A percentile compares a stretch with the other conserved stretches of the same genome.
Evolutionary conservation across 92 coral and sea anemone species (phyloP).

Genomic region (Phenganax subtilis): DNA sequence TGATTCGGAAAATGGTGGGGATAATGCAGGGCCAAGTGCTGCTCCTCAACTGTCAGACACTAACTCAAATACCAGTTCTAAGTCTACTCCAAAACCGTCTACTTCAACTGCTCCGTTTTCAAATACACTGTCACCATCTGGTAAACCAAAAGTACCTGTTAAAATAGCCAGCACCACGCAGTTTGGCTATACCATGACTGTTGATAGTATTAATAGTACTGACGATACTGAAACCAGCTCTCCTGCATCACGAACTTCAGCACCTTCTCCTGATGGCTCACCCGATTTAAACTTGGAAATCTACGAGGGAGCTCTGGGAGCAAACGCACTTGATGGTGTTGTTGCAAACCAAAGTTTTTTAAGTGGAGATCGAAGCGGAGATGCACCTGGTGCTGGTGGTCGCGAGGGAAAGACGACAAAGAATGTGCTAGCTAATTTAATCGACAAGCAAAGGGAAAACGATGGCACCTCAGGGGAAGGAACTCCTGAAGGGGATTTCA

Average conservation of each 20-base stretch:
- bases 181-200: conserved; percentile 31
- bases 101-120: conserved; percentile 27
- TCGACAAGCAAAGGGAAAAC: conserved; percentile 71
- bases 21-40: conserved; percentile 57
- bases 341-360: conserved; percentile 55
- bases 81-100: conserved; percentile 34
- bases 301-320: conserved; percentile 59
- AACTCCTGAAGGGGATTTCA: conserved; percentile 35
- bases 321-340: conserved; percentile 56
- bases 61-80: conserved; percentile 44
- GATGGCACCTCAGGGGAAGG: conserved; percentile 48
- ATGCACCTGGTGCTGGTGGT: conserved; percentile 7
- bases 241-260: conserved; percentile 84
- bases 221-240: conserved; percentile 45
- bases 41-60: conserved; percentile 40
- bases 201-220: conserved; percentile 47
- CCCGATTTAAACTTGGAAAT: conserved; percentile 83
- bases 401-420: conserved; percentile 52
- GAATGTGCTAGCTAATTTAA: conserved; percentile 73
- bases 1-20: conserved; percentile 74
- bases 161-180: conserved; percentile 33
- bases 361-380: conserved; percentile 27
- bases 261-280: conserved; percentile 95
- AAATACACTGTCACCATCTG: conserved; percentile 43
- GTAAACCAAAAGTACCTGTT: conserved; percentile 33